phyloP scores from a whole-genome alignment of 2,888 invertebrate genomes.

The Hipparchia semele region DNA sequence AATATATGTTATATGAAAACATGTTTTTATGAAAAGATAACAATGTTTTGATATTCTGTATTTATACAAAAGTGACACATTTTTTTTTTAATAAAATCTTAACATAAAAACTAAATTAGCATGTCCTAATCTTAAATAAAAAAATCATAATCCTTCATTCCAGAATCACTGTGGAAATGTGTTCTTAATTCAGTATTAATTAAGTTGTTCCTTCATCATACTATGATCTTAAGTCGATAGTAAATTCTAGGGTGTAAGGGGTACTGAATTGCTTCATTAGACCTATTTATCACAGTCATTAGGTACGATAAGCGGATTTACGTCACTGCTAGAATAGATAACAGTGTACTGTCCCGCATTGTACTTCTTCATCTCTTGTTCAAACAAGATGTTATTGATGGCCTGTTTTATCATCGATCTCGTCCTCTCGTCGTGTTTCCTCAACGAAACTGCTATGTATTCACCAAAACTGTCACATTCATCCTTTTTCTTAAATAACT shows the following conservation, averaged over 20 bases:
- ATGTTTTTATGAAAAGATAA: constrained; percentile 6
- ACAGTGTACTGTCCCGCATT: constrained; percentile 56
- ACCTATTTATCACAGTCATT: constrained; percentile 43
- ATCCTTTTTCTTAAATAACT: constrained; percentile 62
- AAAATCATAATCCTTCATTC: too few relatives aligned
- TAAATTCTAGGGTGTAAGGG: not conserved
- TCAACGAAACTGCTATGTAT: constrained; percentile 70
- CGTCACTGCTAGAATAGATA: constrained; percentile 55
- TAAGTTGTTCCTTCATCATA: not conserved
- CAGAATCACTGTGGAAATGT: too few relatives aligned
- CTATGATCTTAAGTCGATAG: not conserved
- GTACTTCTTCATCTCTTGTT: constrained; percentile 76
- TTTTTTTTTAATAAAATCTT: not conserved
- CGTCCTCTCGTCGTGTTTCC: constrained; percentile 73
- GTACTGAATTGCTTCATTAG: not conserved
- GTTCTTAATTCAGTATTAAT: too few relatives aligned
- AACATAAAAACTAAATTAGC: not conserved
- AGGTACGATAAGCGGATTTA: constrained; percentile 61
- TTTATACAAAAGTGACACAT: not conserved
- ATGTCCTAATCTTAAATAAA: not conserved
- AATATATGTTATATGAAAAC: not conserved
- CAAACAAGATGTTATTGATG: constrained; percentile 74
- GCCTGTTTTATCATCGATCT: constrained; percentile 76
- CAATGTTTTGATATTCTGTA: constrained; percentile 2
- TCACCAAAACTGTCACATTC: constrained; percentile 76